These are phyloP conservation scores for Mactra quadrangularis DNA, from an alignment of 1,140 invertebrate species.

Conservation along the genomic window DNA sequence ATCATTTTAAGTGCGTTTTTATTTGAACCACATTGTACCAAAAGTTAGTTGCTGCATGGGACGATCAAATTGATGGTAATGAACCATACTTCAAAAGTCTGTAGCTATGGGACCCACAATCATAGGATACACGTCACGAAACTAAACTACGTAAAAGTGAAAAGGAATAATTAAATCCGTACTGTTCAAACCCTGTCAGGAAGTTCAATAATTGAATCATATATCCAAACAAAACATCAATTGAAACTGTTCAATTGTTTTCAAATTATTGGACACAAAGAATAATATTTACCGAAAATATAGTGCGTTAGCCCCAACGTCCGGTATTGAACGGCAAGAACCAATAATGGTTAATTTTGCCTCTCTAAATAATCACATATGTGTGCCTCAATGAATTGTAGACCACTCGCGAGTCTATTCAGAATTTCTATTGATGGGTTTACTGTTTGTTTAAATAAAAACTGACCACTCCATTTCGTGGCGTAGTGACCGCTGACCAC, in stretches of 20 bases:
- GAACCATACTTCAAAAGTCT: no score
- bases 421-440: slow-evolving; percentile 19
- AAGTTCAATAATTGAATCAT: slow-evolving; percentile 22
- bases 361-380: slow-evolving; percentile 1
- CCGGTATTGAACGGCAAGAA: slow-evolving; percentile 40
- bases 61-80: no score
- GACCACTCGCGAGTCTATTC: slow-evolving; percentile 21
- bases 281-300: slow-evolving; percentile 48
- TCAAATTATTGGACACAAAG: slow-evolving; percentile 24
- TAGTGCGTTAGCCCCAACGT: slow-evolving; percentile 5
- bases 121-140: no score
- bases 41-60: no score
- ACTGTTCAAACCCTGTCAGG: slow-evolving; percentile 13
- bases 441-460: background rate
- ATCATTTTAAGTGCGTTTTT: no score
- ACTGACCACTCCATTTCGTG: background rate
- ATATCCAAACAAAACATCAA: slow-evolving; percentile 29
- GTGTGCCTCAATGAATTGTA: background rate
- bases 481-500: no score
- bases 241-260: background rate
- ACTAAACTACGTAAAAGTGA: no score
- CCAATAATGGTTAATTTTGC: slow-evolving; percentile 5
- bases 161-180: background rate
- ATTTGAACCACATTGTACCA: no score
- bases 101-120: no score